Evolutionary conservation across 2,888 invertebrate species (phyloP), one percentile per base, ranked within the genome.

Genomic region (Ochropleura leucogaster): DNA sequence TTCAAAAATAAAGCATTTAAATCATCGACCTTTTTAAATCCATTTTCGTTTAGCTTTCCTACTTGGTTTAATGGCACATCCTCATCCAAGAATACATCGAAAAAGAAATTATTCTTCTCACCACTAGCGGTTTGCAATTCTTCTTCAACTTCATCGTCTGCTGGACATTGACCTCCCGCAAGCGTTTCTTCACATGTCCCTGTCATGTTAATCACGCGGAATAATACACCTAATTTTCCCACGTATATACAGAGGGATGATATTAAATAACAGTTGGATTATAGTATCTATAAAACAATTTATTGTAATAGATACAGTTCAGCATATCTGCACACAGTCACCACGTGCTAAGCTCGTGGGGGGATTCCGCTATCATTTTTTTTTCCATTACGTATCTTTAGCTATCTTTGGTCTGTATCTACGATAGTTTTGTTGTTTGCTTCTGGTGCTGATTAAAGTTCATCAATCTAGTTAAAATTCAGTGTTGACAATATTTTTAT

Each of bases 311-410:
- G 62, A 75, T 84, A 67, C 57, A 67, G 9, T 51, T 60, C 70
- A 74, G 44, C 46, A 57, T 14, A 40, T 72, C 40, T 46, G 64
- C 82, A 85, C 57, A 57, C 67, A 30, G 14, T 49, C 65, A 55
- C 64, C 75, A 74, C 74, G 86, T 83, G 78, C 55, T 44, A 5
- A 10, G 55, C 65, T 73, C 83, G 77, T 87, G 81, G 77, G 76
- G 76, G 79, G 77, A 80, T 80, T 80, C 63, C 69, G 68, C 67
- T 86, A 83, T 80, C 86, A 74, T 44, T 79, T 59, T 81, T 79
- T 59, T 65, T 74, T 77, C 44, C 59, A 64, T 79, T 71, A 69
- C 59, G 74, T 72, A 69, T 72, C 67, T 49, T 5, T 51, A 20
- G 49, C 18, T 66, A 40, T 20, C 30, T 59, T 44, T 46, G 20